A percentile compares a stretch with the other conserved stretches of the same genome.
Evolutionary conservation across 2,113 vertebrate genomes (phyloP).

Genomic region (Sula dactylatra): DNA sequence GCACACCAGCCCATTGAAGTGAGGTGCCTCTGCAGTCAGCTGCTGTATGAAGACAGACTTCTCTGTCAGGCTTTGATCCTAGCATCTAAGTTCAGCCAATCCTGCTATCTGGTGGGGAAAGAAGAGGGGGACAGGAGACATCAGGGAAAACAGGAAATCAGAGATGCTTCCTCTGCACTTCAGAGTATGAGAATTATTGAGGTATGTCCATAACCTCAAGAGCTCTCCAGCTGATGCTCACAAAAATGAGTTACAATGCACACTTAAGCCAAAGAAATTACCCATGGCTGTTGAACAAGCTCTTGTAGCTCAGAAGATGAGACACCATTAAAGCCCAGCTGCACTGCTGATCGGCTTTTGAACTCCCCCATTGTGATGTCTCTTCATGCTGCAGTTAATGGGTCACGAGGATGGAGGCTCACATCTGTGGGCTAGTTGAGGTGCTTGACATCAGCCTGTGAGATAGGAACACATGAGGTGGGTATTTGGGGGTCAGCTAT

Average conservation of each 20-base stretch:
- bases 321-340: background rate
- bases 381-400: background rate
- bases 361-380: accelerated
- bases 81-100: background rate
- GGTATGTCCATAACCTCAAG: background rate
- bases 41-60: background rate
- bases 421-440: background rate
- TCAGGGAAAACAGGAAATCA: background rate
- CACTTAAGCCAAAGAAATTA: background rate
- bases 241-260: background rate
- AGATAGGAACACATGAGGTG: background rate
- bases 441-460: background rate
- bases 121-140: background rate
- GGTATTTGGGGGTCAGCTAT: background rate
- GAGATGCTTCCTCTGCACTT: background rate
- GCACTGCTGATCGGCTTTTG: background rate
- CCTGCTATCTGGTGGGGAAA: background rate
- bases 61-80: background rate
- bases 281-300: background rate
- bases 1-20: background rate
- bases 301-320: background rate
- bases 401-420: background rate
- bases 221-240: background rate
- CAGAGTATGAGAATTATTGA: background rate
- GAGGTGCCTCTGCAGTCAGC: background rate